phyloP scores from a whole-genome alignment of 2,113 vertebrate species.

The Heteronetta atricapilla region DNA sequence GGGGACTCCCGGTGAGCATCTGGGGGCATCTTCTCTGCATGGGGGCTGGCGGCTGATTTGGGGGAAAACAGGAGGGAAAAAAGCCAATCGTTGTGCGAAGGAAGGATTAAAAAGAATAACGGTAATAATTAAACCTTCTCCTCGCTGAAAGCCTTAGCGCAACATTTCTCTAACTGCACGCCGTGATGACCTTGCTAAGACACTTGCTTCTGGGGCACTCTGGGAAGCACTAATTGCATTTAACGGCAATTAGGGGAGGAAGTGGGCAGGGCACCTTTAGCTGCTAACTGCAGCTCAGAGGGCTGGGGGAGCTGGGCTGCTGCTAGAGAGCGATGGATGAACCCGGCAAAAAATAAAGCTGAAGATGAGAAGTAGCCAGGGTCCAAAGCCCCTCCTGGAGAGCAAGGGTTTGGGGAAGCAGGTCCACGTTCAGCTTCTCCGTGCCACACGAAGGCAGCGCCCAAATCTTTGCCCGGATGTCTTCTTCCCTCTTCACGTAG shows the following conservation, averaged over 20 bases:
- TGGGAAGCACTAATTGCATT: background rate
- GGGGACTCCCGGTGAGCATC: rapidly evolving
- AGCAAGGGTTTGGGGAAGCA: background rate
- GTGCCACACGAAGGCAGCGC: background rate
- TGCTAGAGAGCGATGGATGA: background rate
- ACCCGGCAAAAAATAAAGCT: background rate
- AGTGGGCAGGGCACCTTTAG: background rate
- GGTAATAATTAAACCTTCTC: background rate
- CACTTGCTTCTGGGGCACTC: background rate
- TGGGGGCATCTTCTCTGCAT: rapidly evolving
- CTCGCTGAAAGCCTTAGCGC: background rate
- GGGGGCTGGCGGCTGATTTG: background rate
- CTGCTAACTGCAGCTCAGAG: rapidly evolving
- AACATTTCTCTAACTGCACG: background rate
- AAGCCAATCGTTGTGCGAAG: rapidly evolving
- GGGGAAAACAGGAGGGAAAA: background rate
- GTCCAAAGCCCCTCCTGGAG: background rate
- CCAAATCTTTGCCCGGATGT: background rate
- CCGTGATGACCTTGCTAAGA: background rate
- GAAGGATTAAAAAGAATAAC: background rate
- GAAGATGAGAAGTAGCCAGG: background rate
- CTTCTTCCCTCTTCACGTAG: background rate
- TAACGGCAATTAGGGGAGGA: background rate
- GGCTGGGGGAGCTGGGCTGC: background rate
- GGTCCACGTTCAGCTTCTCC: background rate